Evolutionary conservation across 2,113 vertebrate genomes (phyloP), one percentile per base, ranked within the genome.

Genomic region (Callaeas wilsoni): DNA sequence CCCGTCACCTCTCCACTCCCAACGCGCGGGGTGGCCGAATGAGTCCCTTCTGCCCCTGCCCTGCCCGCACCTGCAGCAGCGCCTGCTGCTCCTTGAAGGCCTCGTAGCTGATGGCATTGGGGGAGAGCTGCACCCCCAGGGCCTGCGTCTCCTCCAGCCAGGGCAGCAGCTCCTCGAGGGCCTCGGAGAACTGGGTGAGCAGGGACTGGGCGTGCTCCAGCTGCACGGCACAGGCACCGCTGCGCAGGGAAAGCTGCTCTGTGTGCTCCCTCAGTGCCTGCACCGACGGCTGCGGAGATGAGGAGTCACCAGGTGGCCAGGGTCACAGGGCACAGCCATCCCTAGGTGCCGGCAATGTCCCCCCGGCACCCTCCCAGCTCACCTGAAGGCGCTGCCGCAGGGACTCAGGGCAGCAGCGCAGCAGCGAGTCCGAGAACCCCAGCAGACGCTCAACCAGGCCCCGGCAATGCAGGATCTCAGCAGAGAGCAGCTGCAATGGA

Each of bases 61-160:
- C 59, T 6, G 49, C 42, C 67, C 79, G 7, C 71, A 99, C 99
- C 98, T 99, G 99, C 95, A 99, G 98, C 95, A 98, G 97, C 25
- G 98, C 98, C 96, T 99, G 99, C 97, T 99, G 98, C 94, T 98
- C 98, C 95, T 97, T 95, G 93, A 99, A 98, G 76, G 98, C 97
- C 70, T 98, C 97, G 8, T 97, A 98, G 97, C 97, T 97, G 70
- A 98, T 96, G 82, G 97, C 96, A 7, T 81, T 94, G 5, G 98
- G 95, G 8, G 96, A 96, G 3, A 99, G 97, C 89, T 97, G 98
- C 22, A 82, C 96, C 42, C 97, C 96, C 5, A 97, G 93, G 3
- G 18, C 85, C 96, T 97, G 98, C 18, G 97, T 98, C 98, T 99
- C 98, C 64, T 97, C 93, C 88, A 99, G 97, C 99, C 99, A 99